Conservation (phyloP, 2,888 invertebrate genomes). For the Dicyrtoma fusca region DNA sequence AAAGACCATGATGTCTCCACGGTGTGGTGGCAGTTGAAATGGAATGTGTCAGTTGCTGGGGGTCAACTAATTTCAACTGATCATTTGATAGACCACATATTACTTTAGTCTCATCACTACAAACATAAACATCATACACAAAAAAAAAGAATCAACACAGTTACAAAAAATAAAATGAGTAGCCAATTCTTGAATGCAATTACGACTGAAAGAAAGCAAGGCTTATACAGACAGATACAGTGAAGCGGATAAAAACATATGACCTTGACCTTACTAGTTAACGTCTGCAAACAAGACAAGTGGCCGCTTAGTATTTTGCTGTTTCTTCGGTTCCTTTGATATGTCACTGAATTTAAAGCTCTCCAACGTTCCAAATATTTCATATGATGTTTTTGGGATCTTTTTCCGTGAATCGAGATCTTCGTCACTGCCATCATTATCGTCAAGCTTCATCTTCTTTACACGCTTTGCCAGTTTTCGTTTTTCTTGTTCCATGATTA, state of each 20-base stretch:
- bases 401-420: not conserved
- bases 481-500: slow-evolving; percentile 31
- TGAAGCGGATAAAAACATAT: too few species aligned
- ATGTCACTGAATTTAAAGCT: not conserved
- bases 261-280: slow-evolving; percentile 7
- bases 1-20: slow-evolving; percentile 43
- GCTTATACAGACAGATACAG: too few species aligned
- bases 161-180: not conserved
- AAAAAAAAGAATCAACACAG: not conserved
- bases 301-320: not conserved
- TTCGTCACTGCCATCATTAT: slow-evolving; percentile 35
- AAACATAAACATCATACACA: slow-evolving; percentile 13
- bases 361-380: not conserved
- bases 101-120: slow-evolving; percentile 35
- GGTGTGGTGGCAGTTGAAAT: not conserved
- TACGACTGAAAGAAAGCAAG: too few species aligned
- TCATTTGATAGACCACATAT: slow-evolving; percentile 46
- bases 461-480: slow-evolving; percentile 31
- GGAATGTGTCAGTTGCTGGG: slow-evolving; percentile 10
- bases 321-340: slow-evolving; percentile 7
- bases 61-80: slow-evolving; percentile 37
- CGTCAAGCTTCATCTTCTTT: slow-evolving; percentile 41
- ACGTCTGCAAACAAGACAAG: slow-evolving; percentile 4
- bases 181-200: too few species aligned
- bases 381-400: not conserved